These are phyloP conservation scores for Lanius collurio DNA, from an alignment of 2,113 vertebrate genomes.

Conservation along the genomic window DNA sequence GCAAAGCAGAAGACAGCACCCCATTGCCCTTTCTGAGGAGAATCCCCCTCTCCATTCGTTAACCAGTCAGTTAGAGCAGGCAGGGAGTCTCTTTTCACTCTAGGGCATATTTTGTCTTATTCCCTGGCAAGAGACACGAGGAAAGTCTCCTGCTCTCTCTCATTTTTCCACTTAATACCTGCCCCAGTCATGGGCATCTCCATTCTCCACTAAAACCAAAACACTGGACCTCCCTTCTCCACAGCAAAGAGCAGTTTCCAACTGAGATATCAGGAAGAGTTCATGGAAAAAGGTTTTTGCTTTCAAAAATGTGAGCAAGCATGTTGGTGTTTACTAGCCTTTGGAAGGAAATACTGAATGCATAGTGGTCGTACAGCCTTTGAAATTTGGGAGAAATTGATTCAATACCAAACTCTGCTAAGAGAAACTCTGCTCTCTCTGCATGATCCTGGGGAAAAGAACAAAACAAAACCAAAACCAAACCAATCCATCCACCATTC, in stretches of 20 bases:
- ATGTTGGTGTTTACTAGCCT: not conserved
- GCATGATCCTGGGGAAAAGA: fast-evolving
- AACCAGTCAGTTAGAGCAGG: not conserved
- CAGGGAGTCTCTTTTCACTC: not conserved
- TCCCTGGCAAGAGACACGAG: not conserved
- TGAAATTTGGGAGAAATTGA: not conserved
- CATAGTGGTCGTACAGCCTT: not conserved
- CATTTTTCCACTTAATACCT: not conserved
- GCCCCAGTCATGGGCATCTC: not conserved
- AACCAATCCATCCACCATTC: not conserved
- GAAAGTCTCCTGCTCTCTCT: not conserved
- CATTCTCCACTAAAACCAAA: not conserved
- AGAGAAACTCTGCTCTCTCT: not conserved
- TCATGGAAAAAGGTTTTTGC: not conserved
- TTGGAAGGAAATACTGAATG: not conserved
- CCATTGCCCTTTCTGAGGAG: not conserved
- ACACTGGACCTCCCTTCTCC: not conserved
- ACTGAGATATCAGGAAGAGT: not conserved
- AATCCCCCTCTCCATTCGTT: not conserved
- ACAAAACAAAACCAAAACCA: not conserved
- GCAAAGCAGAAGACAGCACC: not conserved
- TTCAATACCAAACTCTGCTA: not conserved
- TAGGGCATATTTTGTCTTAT: not conserved
- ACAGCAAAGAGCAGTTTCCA: not conserved
- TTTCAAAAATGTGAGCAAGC: not conserved